Conservation (phyloP, 2,113 vertebrate species). For the Melanerpes aurifrons region DNA sequence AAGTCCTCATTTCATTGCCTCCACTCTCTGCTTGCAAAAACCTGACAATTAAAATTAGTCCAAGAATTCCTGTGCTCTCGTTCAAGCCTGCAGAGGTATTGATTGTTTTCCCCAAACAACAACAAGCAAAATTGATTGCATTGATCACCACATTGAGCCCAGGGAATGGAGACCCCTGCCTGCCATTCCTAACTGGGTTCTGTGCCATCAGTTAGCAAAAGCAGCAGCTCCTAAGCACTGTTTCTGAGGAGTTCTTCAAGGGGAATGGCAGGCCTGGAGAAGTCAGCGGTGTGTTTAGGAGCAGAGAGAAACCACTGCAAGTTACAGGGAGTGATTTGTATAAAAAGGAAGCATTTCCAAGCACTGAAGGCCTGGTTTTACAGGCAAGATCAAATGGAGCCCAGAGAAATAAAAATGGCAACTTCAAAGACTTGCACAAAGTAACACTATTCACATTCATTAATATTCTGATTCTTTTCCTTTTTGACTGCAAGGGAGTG, state of each 20-base stretch:
- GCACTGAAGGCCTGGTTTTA: slow-evolving; percentile 19
- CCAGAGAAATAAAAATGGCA: slow-evolving; percentile 18
- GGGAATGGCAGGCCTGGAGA: neutral
- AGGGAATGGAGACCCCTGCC: neutral
- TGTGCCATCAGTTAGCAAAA: neutral
- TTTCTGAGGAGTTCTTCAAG: neutral
- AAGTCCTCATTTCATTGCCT: neutral
- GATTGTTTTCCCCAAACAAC: neutral
- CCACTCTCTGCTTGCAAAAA: neutral
- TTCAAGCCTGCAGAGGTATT: accelerated
- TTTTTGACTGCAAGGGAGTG: neutral
- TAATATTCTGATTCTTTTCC: neutral
- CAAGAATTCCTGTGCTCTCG: neutral
- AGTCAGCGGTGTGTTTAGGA: neutral
- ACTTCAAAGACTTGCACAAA: slow-evolving; percentile 31
- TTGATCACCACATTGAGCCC: neutral
- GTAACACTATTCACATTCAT: slow-evolving; percentile 14
- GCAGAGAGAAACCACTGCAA: neutral
- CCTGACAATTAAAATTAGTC: neutral
- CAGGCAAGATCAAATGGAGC: slow-evolving; percentile 24
- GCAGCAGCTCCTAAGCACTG: neutral
- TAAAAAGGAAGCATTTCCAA: neutral
- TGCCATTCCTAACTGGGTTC: neutral
- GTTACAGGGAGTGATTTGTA: neutral
- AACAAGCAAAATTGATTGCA: neutral